Base-by-base conservation (phyloP, 2,113 vertebrate species). In the Microcebus ravelobensis region DNA sequence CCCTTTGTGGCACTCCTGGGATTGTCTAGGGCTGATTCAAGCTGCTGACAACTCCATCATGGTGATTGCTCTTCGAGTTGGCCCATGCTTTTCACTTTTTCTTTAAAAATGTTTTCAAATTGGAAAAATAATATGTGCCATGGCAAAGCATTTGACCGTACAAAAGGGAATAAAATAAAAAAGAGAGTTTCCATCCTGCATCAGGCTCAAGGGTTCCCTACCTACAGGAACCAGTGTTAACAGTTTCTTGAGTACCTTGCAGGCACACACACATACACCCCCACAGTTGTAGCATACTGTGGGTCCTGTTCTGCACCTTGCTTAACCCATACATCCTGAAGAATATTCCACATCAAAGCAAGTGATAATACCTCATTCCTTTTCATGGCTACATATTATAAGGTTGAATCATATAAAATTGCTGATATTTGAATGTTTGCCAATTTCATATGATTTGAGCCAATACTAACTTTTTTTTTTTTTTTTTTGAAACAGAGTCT, bases 51-150 rank as follows among this genome's bases (percentile, higher is more conserved):
- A 13, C 45, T 81, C 7, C 0, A 21, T 91, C 39, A 2, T 42
- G 39, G 52, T 61, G 91, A 76, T 87, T 94, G 71, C 68, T 77
- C 6, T 94, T 81, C 65, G 92, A 27, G 48, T 45, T 77, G 65
- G 85, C 29, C 36, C 42, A 36, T 81, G 27, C n/a, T 52, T 96
- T 96, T 71, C 45, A 50, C 52, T 84, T 92, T 83, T 94, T 79
- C 92, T 91, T 79, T 57, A 70, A 80, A 85, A 82, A 36, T 76
- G 21, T 50, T 70, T 76, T 92, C 34, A 96, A 97, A 87, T 87
- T 71, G 70, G 70, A 76, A 91, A 96, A 82, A 73, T 81, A 88
- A 48, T 89, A n/a, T 20, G 67, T 42, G 55, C 23, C 25, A 61
- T 12, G 39, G 79, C 39, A 71, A 91, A 89, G 63, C 83, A 70